These are phyloP conservation scores for Benthosema pterotum DNA, from an alignment of 2,797 vertebrate species.

Conservation along the genomic window DNA sequence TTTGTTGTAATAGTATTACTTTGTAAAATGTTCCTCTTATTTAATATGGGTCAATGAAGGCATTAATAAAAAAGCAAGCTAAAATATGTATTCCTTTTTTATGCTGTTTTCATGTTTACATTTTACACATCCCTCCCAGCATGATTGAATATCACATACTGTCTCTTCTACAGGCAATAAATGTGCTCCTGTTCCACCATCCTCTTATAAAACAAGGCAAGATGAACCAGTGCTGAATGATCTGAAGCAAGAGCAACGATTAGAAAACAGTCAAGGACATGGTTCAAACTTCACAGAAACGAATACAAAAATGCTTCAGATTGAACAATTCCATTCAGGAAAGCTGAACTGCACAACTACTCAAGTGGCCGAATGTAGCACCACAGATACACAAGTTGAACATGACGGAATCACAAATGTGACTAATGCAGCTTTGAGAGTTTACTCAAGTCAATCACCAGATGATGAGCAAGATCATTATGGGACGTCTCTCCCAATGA, in stretches of 20 bases:
- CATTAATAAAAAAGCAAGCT: too few relatives aligned
- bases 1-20: too few relatives aligned
- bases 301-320: not conserved
- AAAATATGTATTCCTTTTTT: too few relatives aligned
- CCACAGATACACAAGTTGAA: not conserved
- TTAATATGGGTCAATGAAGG: too few relatives aligned
- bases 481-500: not conserved
- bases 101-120: too few relatives aligned
- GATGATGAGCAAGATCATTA: not conserved
- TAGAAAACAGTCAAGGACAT: not conserved
- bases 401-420: not conserved
- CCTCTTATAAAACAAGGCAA: conserved; percentile 3
- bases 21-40: too few relatives aligned
- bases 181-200: not conserved
- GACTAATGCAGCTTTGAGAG: conserved; percentile 6
- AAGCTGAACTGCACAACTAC: conserved; percentile 9
- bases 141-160: not conserved
- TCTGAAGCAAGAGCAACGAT: conserved; percentile 1
- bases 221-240: not conserved
- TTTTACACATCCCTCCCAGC: too few relatives aligned
- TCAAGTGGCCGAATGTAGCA: not conserved
- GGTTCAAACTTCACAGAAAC: not conserved
- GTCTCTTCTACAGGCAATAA: conserved; percentile 2
- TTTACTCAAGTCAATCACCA: conserved; percentile 1
- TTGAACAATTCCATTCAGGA: not conserved